Evolutionary conservation across 2,888 invertebrate species (phyloP).

Genomic region (Stenurella melanura): DNA sequence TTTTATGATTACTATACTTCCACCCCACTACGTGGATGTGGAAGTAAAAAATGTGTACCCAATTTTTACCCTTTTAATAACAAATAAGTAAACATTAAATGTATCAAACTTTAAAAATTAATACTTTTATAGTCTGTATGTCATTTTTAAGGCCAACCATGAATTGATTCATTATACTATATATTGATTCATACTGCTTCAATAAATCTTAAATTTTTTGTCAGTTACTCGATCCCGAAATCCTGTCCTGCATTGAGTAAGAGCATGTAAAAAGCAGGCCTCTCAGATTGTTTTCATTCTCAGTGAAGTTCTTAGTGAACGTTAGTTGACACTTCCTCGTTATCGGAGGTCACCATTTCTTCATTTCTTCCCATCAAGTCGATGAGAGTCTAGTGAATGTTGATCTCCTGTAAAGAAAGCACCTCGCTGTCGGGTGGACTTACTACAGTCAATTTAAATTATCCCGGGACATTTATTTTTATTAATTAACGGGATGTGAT

Average conservation of each 20-base stretch:
- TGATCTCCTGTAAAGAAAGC: constrained; percentile 32
- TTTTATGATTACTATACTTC: no score
- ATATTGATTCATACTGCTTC: background rate
- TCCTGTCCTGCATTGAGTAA: constrained; percentile 11
- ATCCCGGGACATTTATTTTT: constrained; percentile 15
- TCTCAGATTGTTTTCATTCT: constrained; percentile 39
- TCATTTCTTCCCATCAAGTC: constrained; percentile 35
- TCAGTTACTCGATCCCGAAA: background rate
- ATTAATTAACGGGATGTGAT: constrained; percentile 22
- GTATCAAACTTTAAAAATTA: no score
- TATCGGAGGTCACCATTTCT: constrained; percentile 46
- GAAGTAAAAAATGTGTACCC: no score
- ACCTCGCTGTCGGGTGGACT: constrained; percentile 20
- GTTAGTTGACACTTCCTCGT: constrained; percentile 42
- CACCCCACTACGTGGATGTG: no score
- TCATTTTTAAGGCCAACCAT: background rate
- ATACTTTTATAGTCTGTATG: background rate
- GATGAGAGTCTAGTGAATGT: constrained; percentile 38
- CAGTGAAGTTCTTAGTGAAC: constrained; percentile 43
- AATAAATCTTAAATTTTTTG: background rate
- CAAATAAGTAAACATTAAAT: no score
- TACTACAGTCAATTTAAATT: constrained; percentile 9
- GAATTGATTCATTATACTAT: background rate
- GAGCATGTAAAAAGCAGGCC: constrained; percentile 31
- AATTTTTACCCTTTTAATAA: no score